Evolutionary conservation across 2,113 vertebrate genomes (phyloP).

Genomic region (Sardina pilchardus): DNA sequence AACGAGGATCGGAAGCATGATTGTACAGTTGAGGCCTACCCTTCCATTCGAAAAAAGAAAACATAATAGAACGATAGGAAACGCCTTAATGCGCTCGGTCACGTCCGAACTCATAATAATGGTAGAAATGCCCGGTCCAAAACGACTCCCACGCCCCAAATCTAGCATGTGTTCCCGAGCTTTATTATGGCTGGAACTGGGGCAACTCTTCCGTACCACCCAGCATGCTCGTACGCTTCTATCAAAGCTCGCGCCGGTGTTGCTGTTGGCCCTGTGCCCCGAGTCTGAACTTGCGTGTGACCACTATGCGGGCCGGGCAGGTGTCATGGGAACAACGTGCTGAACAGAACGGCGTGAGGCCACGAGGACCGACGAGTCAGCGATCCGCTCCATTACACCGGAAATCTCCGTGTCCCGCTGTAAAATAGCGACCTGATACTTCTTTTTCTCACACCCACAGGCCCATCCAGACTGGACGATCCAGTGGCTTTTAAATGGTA

Average conservation of each 20-base stretch:
- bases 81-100: background rate
- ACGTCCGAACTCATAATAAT: slow-evolving; percentile 8
- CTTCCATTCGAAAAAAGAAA: background rate
- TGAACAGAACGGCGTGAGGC: background rate
- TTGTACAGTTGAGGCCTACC: background rate
- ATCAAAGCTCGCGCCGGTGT: background rate
- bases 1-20: background rate
- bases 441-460: background rate
- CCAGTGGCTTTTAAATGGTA: background rate
- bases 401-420: background rate
- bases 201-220: slow-evolving; percentile 4
- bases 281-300: background rate
- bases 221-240: background rate
- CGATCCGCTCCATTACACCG: background rate
- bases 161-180: background rate
- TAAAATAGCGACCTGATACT: background rate
- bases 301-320: background rate
- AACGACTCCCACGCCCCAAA: background rate
- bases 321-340: background rate
- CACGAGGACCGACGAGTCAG: background rate
- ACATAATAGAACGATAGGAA: background rate
- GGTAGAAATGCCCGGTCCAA: background rate
- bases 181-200: background rate
- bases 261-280: background rate
- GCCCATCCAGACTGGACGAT: no score